A percentile compares a stretch with the other conserved stretches of the same genome.
Evolutionary conservation across 2,888 invertebrate species (phyloP).

Genomic region (Caenorhabditis imperialis): DNA sequence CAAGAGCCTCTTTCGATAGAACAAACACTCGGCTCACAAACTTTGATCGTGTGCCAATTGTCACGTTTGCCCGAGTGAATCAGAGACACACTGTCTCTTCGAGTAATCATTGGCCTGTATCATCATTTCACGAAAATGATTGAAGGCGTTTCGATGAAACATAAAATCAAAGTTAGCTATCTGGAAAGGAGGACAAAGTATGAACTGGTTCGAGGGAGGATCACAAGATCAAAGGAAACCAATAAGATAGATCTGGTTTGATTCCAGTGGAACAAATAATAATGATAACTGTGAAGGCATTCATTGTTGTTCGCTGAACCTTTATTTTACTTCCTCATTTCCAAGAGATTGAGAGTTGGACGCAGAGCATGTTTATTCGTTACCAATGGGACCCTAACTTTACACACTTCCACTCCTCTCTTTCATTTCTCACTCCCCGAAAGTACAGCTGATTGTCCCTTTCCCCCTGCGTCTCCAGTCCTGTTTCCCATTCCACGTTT

Average conservation of each 20-base stretch:
- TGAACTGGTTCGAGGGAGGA: background rate
- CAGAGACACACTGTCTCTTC: conserved; percentile 14
- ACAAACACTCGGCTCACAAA: no score
- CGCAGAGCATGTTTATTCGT: conserved; percentile 5
- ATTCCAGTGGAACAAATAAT: no score
- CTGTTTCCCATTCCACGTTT: conserved; percentile 1
- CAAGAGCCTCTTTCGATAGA: background rate
- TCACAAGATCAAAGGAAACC: conserved; percentile 9
- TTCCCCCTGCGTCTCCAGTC: conserved; percentile 1
- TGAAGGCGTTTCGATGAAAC: conserved; percentile 25
- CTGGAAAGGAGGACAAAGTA: background rate
- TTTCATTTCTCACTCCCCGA: background rate
- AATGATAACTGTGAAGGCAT: no score
- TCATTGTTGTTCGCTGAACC: no score
- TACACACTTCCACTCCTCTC: background rate
- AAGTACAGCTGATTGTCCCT: conserved; percentile 16
- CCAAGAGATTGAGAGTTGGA: no score
- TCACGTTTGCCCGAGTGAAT: conserved; percentile 14
- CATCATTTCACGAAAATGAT: conserved; percentile 6
- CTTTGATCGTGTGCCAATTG: no score
- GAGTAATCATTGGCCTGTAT: conserved; percentile 11
- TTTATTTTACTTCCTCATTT: no score
- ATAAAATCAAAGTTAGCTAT: conserved; percentile 21
- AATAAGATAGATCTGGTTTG: no score
- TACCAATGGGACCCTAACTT: background rate